Conservation (phyloP, 2,113 vertebrate genomes). For the Macrotus californicus region DNA sequence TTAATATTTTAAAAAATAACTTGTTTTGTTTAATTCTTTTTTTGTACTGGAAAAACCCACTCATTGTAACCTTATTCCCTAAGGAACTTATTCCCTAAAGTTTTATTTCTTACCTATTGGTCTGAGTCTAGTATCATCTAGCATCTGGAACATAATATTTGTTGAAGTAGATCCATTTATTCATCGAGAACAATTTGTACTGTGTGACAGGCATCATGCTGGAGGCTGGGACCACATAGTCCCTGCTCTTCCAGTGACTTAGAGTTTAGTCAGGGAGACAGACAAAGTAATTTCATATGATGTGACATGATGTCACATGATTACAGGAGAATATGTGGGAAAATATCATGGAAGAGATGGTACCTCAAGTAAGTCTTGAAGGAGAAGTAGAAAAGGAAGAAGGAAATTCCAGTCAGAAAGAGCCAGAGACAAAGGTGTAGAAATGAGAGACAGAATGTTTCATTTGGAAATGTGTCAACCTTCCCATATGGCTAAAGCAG, state of each 20-base stretch:
- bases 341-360: neutral
- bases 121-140: neutral
- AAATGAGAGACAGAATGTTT: neutral
- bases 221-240: neutral
- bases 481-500: neutral
- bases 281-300: neutral
- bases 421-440: neutral
- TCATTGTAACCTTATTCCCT: neutral
- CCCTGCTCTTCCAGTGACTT: neutral
- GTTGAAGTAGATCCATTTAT: neutral
- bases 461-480: neutral
- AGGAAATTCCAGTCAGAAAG: neutral
- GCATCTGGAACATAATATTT: neutral
- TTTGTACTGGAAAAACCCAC: neutral
- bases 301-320: neutral
- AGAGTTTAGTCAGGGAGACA: neutral
- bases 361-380: neutral
- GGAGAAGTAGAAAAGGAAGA: neutral
- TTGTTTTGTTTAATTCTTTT: neutral
- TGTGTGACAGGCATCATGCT: neutral
- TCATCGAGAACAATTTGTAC: neutral
- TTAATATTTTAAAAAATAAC: neutral
- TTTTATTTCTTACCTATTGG: neutral
- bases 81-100: neutral
- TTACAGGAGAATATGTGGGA: neutral